Percentiles rank a stretch among this genome's conserved stretches.
Evolutionary conservation across 2,888 invertebrate species (phyloP).

Genomic region (Melinaea marsaeus): DNA sequence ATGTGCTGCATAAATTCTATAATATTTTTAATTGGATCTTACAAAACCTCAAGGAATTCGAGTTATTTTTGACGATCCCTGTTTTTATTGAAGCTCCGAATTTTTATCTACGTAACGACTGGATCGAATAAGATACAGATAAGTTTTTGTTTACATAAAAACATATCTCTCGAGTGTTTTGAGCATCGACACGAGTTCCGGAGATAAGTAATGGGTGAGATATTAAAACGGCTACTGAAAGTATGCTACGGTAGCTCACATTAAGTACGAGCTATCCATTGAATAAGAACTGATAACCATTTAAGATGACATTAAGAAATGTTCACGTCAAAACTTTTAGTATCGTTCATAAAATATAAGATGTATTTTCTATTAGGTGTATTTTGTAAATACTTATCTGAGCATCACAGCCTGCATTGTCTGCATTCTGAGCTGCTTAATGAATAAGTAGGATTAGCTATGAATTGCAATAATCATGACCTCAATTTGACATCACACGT

Average conservation of each 20-base stretch:
- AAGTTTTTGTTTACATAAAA: constrained; percentile 50
- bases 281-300: constrained; percentile 62
- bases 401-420: too few species aligned
- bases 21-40: neutral
- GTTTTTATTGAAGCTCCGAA: constrained; percentile 47
- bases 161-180: constrained; percentile 60
- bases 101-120: constrained; percentile 62
- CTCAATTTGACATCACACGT: too few species aligned
- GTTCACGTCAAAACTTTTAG: constrained; percentile 27
- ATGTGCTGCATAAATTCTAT: neutral
- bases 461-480: too few species aligned
- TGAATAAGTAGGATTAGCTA: too few species aligned
- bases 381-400: neutral
- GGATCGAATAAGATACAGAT: constrained; percentile 51
- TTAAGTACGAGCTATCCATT: constrained; percentile 46
- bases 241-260: constrained; percentile 52
- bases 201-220: constrained; percentile 66
- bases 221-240: constrained; percentile 63
- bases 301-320: constrained; percentile 48
- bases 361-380: constrained; percentile 4
- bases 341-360: constrained; percentile 13
- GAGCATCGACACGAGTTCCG: constrained; percentile 58
- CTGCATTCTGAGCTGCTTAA: too few species aligned
- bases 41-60: constrained; percentile 43
- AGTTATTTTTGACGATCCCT: constrained; percentile 52